Evolutionary conservation across 1,140 invertebrate species (phyloP).

Genomic region (Semibalanus balanoides): DNA sequence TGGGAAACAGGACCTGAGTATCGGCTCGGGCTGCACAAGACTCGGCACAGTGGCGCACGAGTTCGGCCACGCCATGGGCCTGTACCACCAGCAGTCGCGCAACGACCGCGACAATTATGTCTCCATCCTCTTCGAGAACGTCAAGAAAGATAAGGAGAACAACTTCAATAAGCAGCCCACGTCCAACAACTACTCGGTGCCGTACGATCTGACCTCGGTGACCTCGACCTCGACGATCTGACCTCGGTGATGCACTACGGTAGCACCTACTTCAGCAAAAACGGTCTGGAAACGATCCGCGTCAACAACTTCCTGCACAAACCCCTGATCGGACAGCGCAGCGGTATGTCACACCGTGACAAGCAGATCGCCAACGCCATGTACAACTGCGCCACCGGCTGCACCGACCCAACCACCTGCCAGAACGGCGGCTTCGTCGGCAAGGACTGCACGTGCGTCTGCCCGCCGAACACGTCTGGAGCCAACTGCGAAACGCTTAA

Average conservation of each 20-base stretch:
- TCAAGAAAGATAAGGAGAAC: slow-evolving; percentile 6
- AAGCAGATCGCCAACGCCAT: slow-evolving; percentile 23
- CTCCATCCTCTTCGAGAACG: slow-evolving; percentile 6
- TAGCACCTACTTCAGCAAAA: slow-evolving; percentile 14
- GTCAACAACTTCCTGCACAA: slow-evolving; percentile 18
- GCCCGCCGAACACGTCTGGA: slow-evolving; percentile 14
- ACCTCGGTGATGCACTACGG: slow-evolving; percentile 23
- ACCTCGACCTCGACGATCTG: too few relatives aligned
- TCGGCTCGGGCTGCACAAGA: not conserved
- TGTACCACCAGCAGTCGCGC: slow-evolving; percentile 34
- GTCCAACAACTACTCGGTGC: slow-evolving; percentile 13
- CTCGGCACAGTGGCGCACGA: slow-evolving; percentile 26
- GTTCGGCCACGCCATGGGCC: slow-evolving; percentile 35
- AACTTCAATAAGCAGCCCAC: not conserved
- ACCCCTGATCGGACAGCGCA: slow-evolving; percentile 20
- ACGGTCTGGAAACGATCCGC: slow-evolving; percentile 19
- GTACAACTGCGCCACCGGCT: too few relatives aligned
- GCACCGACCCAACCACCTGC: not conserved
- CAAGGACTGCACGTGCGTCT: slow-evolving; percentile 3
- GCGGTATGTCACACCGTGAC: slow-evolving; percentile 22
- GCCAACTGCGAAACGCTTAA: slow-evolving; percentile 10
- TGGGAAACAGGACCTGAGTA: not conserved
- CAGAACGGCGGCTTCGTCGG: too few relatives aligned
- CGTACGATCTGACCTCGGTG: too few relatives aligned
- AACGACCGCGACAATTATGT: slow-evolving; percentile 24